These are phyloP conservation scores for Junonia oenone DNA, from an alignment of 2,888 invertebrate genomes.

Conservation along the genomic window DNA sequence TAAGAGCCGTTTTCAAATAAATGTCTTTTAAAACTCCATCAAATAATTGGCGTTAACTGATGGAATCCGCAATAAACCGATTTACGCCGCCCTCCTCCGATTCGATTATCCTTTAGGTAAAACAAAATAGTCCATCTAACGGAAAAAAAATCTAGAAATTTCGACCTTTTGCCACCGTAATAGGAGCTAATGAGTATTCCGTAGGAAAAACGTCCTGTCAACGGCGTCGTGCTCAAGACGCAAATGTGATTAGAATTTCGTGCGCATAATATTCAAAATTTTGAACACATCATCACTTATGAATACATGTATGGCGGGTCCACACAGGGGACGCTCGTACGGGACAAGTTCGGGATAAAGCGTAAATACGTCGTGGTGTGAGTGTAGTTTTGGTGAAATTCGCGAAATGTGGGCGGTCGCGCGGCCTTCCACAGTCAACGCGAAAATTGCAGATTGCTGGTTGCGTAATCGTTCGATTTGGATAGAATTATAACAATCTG, in stretches of 20 bases:
- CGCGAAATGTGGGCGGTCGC: slow-evolving; percentile 63
- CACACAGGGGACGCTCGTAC: slow-evolving; percentile 39
- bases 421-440: slow-evolving; percentile 49
- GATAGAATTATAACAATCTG: slow-evolving; percentile 13
- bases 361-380: slow-evolving; percentile 62
- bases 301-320: slow-evolving; percentile 23
- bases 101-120: slow-evolving; percentile 41
- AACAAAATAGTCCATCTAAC: slow-evolving; percentile 21
- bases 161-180: neutral
- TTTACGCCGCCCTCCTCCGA: slow-evolving; percentile 39
- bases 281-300: slow-evolving; percentile 25
- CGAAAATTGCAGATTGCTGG: slow-evolving; percentile 31
- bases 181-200: neutral
- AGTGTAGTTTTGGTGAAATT: slow-evolving; percentile 65
- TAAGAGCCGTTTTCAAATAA: slow-evolving; percentile 13
- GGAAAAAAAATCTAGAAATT: slow-evolving; percentile 3
- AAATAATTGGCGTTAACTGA: slow-evolving; percentile 48
- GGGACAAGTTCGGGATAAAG: slow-evolving; percentile 56
- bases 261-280: slow-evolving; percentile 38
- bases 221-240: slow-evolving; percentile 31
- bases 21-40: slow-evolving; percentile 20
- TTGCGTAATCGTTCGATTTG: slow-evolving; percentile 10
- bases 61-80: slow-evolving; percentile 48
- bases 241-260: slow-evolving; percentile 38
- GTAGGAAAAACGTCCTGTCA: slow-evolving; percentile 4